These are phyloP conservation scores for Drosophila guanche DNA, from an alignment of 1,140 invertebrate species.

Conservation along the genomic window DNA sequence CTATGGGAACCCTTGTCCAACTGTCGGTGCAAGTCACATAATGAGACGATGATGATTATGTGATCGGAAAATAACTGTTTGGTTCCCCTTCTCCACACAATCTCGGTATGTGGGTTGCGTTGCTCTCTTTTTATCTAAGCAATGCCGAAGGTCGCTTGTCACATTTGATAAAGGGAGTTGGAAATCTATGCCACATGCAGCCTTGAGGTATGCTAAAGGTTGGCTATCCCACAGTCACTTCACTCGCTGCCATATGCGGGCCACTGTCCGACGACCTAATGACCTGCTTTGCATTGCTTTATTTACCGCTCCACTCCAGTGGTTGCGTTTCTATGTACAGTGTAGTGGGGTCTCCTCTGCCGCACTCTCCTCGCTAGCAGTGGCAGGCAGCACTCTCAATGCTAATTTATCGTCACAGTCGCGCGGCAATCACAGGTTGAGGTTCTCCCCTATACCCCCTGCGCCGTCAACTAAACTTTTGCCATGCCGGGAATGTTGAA, in stretches of 20 bases:
- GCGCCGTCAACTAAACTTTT: background rate
- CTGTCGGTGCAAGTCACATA: slow-evolving; percentile 40
- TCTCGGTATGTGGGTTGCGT: background rate
- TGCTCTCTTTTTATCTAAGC: too few species aligned
- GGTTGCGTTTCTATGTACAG: background rate
- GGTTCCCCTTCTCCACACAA: background rate
- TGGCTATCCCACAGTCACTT: slow-evolving; percentile 4
- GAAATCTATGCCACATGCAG: background rate
- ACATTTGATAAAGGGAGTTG: background rate
- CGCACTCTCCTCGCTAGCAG: background rate
- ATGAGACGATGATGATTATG: slow-evolving; percentile 49
- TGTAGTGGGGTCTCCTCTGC: background rate
- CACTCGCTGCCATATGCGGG: background rate
- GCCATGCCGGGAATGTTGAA: too few species aligned
- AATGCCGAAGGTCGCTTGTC: background rate
- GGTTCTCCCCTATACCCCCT: slow-evolving; percentile 8
- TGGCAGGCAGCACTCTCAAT: slow-evolving; percentile 41
- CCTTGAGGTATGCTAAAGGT: slow-evolving; percentile 33
- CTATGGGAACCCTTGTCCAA: slow-evolving; percentile 5
- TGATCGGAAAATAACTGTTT: slow-evolving; percentile 37
- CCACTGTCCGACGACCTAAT: slow-evolving; percentile 43
- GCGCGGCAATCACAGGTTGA: slow-evolving; percentile 68
- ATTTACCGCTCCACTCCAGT: slow-evolving; percentile 29
- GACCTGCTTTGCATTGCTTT: slow-evolving; percentile 60
- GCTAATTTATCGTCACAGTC: slow-evolving; percentile 75